Evolutionary conservation across 2,113 vertebrate genomes (phyloP).

Genomic region (Ursus arctos): DNA sequence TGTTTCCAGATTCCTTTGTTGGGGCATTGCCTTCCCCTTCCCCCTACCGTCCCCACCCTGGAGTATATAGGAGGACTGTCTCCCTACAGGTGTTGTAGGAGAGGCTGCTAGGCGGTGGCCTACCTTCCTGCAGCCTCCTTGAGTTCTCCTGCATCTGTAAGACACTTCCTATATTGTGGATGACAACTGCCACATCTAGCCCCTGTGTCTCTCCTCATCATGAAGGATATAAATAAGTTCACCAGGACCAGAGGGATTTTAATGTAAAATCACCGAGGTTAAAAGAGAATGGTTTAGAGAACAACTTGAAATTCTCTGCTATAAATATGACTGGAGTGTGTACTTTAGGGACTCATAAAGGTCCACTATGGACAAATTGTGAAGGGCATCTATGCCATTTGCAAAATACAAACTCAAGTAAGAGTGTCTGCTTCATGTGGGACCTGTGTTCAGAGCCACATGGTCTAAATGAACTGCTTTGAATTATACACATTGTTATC

Average conservation of each 20-base stretch:
- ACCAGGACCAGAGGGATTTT: fast-evolving
- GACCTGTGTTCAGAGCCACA: neutral
- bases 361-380: neutral
- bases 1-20: neutral
- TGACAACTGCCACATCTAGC: neutral
- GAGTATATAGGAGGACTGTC: fast-evolving
- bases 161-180: neutral
- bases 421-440: neutral
- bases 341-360: neutral
- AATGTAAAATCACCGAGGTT: neutral
- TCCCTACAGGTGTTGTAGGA: neutral
- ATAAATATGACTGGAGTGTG: neutral
- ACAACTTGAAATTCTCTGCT: neutral
- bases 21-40: fast-evolving
- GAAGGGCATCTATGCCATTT: neutral
- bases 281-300: neutral
- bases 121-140: neutral
- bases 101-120: too few relatives aligned
- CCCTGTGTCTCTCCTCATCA: neutral
- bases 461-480: neutral
- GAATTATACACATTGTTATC: fast-evolving
- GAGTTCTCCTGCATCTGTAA: neutral
- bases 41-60: fast-evolving
- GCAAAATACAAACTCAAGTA: neutral
- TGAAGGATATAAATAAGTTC: neutral